A percentile compares a stretch with the other conserved stretches of the same genome.
Evolutionary conservation across 35 echinoderm and acorn worm species (phyloP).

Genomic region (Diadema setosum): DNA sequence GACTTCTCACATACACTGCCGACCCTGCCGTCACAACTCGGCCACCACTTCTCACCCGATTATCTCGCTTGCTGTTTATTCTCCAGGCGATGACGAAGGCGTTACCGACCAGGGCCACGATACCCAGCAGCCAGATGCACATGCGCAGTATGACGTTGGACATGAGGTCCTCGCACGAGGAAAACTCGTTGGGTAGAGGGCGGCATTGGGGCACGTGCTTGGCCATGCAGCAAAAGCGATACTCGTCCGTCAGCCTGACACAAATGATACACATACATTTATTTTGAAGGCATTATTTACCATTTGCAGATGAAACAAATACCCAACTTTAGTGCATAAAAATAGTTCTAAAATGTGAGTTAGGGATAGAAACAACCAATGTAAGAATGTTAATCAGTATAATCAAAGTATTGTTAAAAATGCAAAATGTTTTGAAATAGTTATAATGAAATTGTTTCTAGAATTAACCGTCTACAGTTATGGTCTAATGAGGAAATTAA

Average conservation of each 20-base stretch:
- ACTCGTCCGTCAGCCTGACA: slow-evolving; percentile 74
- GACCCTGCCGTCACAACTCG: no score
- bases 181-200: slow-evolving; percentile 76
- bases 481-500: no score
- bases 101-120: slow-evolving; percentile 73
- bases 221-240: slow-evolving; percentile 86
- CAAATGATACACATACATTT: not conserved
- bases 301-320: not conserved
- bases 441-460: no score
- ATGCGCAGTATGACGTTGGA: slow-evolving; percentile 71
- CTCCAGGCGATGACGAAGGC: slow-evolving; percentile 70
- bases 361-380: not conserved
- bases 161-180: slow-evolving; percentile 98
- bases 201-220: slow-evolving; percentile 37
- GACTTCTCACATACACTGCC: no score
- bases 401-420: not conserved
- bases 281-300: not conserved
- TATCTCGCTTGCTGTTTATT: slow-evolving; percentile 69
- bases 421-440: not conserved
- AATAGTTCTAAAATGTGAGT: not conserved
- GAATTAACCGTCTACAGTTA: no score
- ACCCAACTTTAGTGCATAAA: not conserved
- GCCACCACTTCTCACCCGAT: slow-evolving; percentile 77
- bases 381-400: not conserved
- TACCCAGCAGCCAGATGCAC: slow-evolving; percentile 83